Evolutionary conservation across 2,888 invertebrate species (phyloP).

Genomic region (Parapristionchus giblindavisi): DNA sequence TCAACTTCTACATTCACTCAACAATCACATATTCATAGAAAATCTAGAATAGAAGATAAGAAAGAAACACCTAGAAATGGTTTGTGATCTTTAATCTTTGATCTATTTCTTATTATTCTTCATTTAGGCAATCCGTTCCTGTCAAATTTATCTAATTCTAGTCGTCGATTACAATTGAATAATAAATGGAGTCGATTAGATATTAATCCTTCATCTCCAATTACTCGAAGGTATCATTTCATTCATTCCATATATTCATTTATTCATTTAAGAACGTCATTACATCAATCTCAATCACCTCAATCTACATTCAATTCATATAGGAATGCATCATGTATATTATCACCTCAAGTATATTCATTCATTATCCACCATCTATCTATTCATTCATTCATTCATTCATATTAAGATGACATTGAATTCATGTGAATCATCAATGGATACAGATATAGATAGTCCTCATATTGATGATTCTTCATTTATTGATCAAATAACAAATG

Average conservation of each 20-base stretch:
- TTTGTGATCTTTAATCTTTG: neutral
- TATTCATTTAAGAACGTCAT: neutral
- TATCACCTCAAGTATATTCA: conserved; percentile 3
- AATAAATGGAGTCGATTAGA: neutral
- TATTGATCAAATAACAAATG: neutral
- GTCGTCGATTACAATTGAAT: neutral
- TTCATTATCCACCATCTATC: neutral
- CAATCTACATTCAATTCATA: conserved; percentile 1
- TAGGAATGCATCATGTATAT: neutral
- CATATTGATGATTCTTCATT: neutral
- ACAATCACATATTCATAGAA: too few relatives aligned
- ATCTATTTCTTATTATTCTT: neutral
- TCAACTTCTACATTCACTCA: too few relatives aligned
- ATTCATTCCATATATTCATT: neutral
- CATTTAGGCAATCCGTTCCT: too few relatives aligned
- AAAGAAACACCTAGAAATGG: neutral
- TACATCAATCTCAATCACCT: neutral
- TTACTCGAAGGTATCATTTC: neutral
- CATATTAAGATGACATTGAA: neutral
- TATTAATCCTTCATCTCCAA: neutral
- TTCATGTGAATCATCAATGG: conserved; percentile 34
- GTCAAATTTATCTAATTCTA: neutral
- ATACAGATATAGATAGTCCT: conserved; percentile 3
- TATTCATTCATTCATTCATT: neutral
- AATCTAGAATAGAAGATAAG: neutral